A percentile compares a stretch with the other conserved stretches of the same genome.
Evolutionary conservation across 2,888 invertebrate genomes (phyloP).

Genomic region (Nephrotoma appendiculata): DNA sequence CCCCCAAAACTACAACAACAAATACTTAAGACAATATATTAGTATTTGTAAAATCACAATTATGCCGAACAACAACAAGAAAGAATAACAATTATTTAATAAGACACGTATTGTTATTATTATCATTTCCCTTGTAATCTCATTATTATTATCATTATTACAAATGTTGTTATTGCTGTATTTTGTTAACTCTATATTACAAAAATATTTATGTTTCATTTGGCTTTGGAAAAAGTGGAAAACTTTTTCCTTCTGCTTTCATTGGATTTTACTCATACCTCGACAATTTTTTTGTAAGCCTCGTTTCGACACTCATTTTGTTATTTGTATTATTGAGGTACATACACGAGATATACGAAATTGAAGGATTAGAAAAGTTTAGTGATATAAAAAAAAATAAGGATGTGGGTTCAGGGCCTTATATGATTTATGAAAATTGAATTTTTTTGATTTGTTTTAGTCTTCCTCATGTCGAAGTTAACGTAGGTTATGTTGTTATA

Average conservation of each 20-base stretch:
- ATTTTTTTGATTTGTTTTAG: background rate
- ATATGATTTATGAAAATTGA: background rate
- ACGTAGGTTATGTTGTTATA: background rate
- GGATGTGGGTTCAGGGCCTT: background rate
- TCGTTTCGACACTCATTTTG: background rate
- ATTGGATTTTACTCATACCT: background rate
- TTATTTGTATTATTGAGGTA: background rate
- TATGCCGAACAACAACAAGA: background rate
- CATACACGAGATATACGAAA: background rate
- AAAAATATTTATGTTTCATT: background rate
- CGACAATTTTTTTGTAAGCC: background rate
- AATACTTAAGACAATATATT: background rate
- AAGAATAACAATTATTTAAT: background rate
- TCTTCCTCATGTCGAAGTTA: background rate
- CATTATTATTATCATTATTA: background rate
- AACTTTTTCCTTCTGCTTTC: background rate
- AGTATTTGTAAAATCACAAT: background rate
- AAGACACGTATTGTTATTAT: background rate
- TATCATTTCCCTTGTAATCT: background rate
- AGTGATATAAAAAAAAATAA: background rate
- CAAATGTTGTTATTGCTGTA: background rate
- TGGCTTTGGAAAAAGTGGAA: background rate
- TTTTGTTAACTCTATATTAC: background rate
- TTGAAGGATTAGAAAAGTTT: background rate
- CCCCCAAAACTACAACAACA: background rate